Evolutionary conservation across 2,888 invertebrate genomes (phyloP), one percentile per base, ranked within the genome.

Genomic region (Hetaerina titia): DNA sequence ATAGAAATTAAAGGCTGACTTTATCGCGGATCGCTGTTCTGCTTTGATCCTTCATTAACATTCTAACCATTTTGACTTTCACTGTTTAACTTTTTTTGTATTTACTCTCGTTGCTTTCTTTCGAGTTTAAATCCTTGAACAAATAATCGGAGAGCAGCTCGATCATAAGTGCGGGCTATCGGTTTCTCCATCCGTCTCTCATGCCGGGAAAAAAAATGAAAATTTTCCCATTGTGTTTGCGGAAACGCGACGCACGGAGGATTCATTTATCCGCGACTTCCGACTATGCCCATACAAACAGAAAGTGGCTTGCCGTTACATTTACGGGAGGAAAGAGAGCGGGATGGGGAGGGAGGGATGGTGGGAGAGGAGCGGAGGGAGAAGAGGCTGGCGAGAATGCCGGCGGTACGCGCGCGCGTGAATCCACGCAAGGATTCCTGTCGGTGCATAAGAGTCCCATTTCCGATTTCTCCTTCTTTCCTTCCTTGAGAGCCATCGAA

Each of bases 251-350:
- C 81, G 81, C 25, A 11, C 13, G 81, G 81, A 81, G 13, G 81
- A 81, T 81, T 81, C 81, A 81, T n/a, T 81, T 81, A 81, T 81
- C 25, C 81, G 81, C 81, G 81, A 81, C 81, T 81, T 81, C 81
- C 81, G 81, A 81, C 81, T 81, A 15, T 11, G 81, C 81, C 81
- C 25, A 81, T 81, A 31, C 81, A 81, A 81, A 81, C 81, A 81
- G 81, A 81, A 81, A 81, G 81, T 81, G 81, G 58, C n/a, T 56
- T n/a, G 89, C 22, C 89, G 57, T 89, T 58, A 58, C 57, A 58
- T 57, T 58, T 58, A 58, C 31, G 88, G 9, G 57, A 8, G 57
- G 31, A 13, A 13, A 22, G 9, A 8, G 31, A 7, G 2, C 9
- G 45, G 22, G 56, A 11, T 11, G 19, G 2, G 31, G 17, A 31